phyloP scores from a whole-genome alignment of 2,113 vertebrate species.

The Forbesichthys papilliferus region DNA sequence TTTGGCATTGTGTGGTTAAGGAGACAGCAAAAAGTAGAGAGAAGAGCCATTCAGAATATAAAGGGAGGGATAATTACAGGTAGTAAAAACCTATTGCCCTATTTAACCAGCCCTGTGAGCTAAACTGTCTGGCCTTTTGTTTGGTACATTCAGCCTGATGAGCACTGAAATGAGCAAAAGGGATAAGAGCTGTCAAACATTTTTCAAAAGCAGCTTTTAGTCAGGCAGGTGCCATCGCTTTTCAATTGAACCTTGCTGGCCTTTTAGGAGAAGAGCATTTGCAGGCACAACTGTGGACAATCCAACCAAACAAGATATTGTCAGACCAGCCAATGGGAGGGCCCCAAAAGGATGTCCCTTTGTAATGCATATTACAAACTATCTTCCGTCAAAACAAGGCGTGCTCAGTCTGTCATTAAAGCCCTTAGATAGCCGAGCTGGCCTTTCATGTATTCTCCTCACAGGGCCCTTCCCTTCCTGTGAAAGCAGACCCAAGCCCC shows the following conservation, averaged over 20 bases:
- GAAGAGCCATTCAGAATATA: conserved; percentile 20
- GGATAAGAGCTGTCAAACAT: conserved; percentile 2
- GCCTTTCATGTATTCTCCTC: conserved; percentile 62
- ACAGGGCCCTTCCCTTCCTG: conserved; percentile 64
- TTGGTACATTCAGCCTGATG: conserved; percentile 22
- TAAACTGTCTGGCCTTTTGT: conserved; percentile 38
- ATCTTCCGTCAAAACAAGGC: conserved; percentile 70
- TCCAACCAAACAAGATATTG: conserved; percentile 34
- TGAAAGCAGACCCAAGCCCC: conserved; percentile 32
- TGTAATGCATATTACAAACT: conserved; percentile 67
- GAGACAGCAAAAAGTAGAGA: conserved; percentile 25
- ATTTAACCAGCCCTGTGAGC: conserved; percentile 27
- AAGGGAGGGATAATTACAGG: conserved; percentile 24
- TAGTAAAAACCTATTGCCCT: conserved; percentile 31
- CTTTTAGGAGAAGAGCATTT: conserved; percentile 1
- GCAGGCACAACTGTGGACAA: conserved; percentile 23
- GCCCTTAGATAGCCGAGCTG: conserved; percentile 55
- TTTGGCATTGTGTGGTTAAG: background rate
- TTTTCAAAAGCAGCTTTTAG: conserved; percentile 26
- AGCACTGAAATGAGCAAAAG: conserved; percentile 12
- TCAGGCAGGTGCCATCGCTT: conserved; percentile 15
- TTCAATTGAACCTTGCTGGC: conserved; percentile 14
- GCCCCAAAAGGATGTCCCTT: conserved; percentile 53
- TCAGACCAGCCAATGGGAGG: conserved; percentile 30
- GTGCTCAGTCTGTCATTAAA: conserved; percentile 66